Conservation (phyloP, 2,888 invertebrate species). For the Venusia cambrica region DNA sequence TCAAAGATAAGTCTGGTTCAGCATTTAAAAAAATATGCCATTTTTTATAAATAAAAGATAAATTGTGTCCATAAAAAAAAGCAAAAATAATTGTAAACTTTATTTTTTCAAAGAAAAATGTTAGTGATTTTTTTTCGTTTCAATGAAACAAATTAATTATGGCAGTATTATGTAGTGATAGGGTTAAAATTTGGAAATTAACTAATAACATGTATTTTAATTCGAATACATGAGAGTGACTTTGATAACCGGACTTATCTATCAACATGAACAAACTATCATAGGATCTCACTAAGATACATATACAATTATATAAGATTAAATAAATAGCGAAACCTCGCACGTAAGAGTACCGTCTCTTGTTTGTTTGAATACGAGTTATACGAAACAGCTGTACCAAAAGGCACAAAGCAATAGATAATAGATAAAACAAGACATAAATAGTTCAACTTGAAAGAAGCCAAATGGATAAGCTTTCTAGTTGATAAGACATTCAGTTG, state of each 20-base stretch:
- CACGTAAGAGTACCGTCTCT: constrained; percentile 24
- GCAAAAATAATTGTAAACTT: too few relatives aligned
- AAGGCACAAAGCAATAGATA: constrained; percentile 59
- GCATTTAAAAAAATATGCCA: too few relatives aligned
- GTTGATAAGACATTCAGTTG: constrained; percentile 45
- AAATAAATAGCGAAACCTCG: constrained; percentile 36
- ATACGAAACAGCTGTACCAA: constrained; percentile 63
- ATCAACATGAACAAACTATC: constrained; percentile 62
- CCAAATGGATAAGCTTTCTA: constrained; percentile 77
- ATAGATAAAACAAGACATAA: constrained; percentile 70
- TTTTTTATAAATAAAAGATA: too few relatives aligned
- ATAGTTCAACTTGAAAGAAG: constrained; percentile 81
- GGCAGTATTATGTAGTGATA: too few relatives aligned
- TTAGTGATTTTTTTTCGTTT: too few relatives aligned
- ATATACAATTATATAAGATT: constrained; percentile 52
- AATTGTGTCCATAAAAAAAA: too few relatives aligned
- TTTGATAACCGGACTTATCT: too few relatives aligned
- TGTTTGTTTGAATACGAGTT: constrained; percentile 5
- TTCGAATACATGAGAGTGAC: too few relatives aligned
- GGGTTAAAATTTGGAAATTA: too few relatives aligned
- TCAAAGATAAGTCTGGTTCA: constrained; percentile 31
- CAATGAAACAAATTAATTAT: too few relatives aligned
- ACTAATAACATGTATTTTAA: too few relatives aligned
- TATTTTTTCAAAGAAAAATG: too few relatives aligned
- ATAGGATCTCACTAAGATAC: constrained; percentile 70